Conservation (phyloP, 1,140 invertebrate genomes). For the Aphelenchoides fujianensis region DNA sequence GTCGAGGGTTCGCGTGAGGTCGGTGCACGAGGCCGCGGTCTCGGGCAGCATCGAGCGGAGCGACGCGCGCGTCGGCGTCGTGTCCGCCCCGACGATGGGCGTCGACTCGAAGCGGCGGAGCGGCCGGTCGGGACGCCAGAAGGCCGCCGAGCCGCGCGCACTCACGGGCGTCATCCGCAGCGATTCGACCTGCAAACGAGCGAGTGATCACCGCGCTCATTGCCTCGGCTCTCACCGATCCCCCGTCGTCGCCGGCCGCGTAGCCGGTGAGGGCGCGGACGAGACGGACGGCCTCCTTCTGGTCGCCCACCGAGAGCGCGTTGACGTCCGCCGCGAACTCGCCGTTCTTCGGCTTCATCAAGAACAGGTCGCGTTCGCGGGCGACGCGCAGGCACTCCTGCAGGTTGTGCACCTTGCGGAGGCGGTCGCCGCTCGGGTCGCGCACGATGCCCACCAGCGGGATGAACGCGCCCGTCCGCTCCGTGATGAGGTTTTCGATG, state of each 20-base stretch:
- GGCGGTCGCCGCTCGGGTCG: constrained; percentile 1
- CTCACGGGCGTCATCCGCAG: too few species aligned
- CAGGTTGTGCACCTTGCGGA: constrained; percentile 3
- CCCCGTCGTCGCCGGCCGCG: not conserved
- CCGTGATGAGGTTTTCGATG: constrained; percentile 14
- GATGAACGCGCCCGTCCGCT: not conserved
- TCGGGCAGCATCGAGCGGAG: too few species aligned
- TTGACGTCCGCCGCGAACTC: not conserved
- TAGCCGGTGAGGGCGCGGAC: not conserved
- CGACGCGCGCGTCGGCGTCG: too few species aligned
- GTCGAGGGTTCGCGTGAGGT: not conserved
- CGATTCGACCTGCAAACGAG: too few species aligned
- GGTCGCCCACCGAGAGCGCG: not conserved
- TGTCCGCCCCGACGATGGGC: too few species aligned
- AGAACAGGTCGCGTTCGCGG: not conserved
- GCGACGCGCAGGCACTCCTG: not conserved
- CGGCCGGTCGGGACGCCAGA: too few species aligned
- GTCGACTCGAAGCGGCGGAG: not conserved
- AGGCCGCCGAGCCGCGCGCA: too few species aligned
- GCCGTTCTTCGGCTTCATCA: not conserved
- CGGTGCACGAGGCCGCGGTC: not conserved
- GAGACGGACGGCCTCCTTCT: not conserved
- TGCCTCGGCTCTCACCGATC: too few species aligned
- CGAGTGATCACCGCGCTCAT: too few species aligned
- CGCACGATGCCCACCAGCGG: not conserved